Conservation (phyloP, 2,888 invertebrate genomes). For the Lithophane socia region DNA sequence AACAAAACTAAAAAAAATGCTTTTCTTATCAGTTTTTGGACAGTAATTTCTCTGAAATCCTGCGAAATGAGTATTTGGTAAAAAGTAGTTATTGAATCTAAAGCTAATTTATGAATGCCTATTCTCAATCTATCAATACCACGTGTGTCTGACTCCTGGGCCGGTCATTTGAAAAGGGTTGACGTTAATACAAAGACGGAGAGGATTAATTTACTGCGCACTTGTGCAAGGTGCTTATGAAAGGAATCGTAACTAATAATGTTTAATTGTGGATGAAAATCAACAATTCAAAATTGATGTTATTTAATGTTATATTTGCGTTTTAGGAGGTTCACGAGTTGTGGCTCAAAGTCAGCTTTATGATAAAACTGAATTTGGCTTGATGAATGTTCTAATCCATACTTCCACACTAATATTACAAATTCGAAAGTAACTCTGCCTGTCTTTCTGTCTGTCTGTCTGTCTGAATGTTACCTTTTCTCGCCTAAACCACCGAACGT, state of each 20-base stretch:
- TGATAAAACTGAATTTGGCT: not conserved
- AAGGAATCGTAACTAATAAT: slow-evolving; percentile 44
- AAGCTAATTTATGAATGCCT: slow-evolving; percentile 40
- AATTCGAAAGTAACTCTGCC: too few relatives aligned
- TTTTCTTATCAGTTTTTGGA: too few relatives aligned
- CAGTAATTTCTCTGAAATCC: not conserved
- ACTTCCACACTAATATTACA: too few relatives aligned
- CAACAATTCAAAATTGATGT: not conserved
- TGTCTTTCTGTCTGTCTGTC: too few relatives aligned
- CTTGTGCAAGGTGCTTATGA: slow-evolving; percentile 39
- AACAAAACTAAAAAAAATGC: too few relatives aligned
- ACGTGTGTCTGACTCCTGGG: slow-evolving; percentile 36
- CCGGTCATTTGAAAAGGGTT: slow-evolving; percentile 60
- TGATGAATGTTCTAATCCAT: not conserved
- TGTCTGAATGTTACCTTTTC: too few relatives aligned
- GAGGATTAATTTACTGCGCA: slow-evolving; percentile 59
- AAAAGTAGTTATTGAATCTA: slow-evolving; percentile 1
- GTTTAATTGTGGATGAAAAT: slow-evolving; percentile 7
- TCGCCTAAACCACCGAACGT: too few relatives aligned
- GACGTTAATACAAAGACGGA: slow-evolving; percentile 58
- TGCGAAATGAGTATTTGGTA: not conserved
- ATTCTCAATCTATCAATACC: slow-evolving; percentile 61
- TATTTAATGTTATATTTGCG: not conserved
- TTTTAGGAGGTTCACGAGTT: not conserved
- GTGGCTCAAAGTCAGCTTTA: not conserved